These are phyloP conservation scores for Rhipidura dahli DNA, from an alignment of 2,113 vertebrate species.

Conservation along the genomic window DNA sequence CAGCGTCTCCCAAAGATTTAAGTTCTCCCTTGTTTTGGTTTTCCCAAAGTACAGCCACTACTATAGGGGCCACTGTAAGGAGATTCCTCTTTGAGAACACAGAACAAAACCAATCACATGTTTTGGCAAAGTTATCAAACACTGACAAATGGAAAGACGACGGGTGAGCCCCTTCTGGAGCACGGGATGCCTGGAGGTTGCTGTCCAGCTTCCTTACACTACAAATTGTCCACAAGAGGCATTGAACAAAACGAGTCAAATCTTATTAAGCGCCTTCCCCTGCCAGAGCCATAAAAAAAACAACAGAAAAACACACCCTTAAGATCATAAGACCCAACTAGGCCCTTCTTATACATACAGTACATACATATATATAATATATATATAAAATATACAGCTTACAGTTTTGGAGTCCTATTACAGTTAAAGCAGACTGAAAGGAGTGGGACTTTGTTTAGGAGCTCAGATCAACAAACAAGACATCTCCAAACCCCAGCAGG, in stretches of 20 bases:
- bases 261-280: constrained; percentile 39
- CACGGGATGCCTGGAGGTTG: not conserved
- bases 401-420: constrained; percentile 70
- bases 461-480: constrained; percentile 28
- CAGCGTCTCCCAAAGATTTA: not conserved
- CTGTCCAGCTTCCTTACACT: constrained; percentile 33
- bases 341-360: constrained; percentile 74
- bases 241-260: constrained; percentile 52
- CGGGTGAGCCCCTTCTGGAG: constrained; percentile 16
- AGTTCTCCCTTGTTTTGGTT: constrained; percentile 27
- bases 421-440: constrained; percentile 66
- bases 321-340: constrained; percentile 60
- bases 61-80: constrained; percentile 51
- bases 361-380: constrained; percentile 73
- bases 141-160: constrained; percentile 30
- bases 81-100: constrained; percentile 45
- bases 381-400: constrained; percentile 74
- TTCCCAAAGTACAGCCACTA: constrained; percentile 55
- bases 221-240: constrained; percentile 38
- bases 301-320: constrained; percentile 57
- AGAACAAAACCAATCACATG: constrained; percentile 22
- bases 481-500: constrained; percentile 12
- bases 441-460: constrained; percentile 56
- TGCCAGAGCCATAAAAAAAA: constrained; percentile 58
- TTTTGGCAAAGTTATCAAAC: constrained; percentile 58